Percentiles rank a stretch among this genome's conserved stretches.
Evolutionary conservation across 2,888 invertebrate genomes (phyloP).

Genomic region (Tipula helvola): DNA sequence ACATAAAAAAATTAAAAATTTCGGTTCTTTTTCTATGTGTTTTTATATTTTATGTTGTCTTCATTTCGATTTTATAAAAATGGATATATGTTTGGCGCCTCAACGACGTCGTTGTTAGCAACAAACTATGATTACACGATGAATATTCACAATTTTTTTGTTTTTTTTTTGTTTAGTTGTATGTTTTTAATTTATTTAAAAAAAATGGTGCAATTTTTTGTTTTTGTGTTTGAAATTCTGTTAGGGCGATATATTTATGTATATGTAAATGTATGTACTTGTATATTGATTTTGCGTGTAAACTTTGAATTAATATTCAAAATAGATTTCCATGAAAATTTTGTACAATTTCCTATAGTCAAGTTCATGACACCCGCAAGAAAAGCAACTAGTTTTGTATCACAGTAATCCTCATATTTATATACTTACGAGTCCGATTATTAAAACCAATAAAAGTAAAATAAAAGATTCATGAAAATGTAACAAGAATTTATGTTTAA

Average conservation of each 20-base stretch:
- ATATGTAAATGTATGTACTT: no score
- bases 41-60: not conserved
- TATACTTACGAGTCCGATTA: not conserved
- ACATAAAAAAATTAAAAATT: not conserved
- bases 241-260: not conserved
- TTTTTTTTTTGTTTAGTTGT: not conserved
- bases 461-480: not conserved
- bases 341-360: not conserved
- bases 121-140: not conserved
- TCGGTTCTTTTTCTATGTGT: not conserved
- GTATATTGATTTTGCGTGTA: no score
- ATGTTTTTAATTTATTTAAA: not conserved
- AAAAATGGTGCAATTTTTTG: not conserved
- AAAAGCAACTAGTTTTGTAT: not conserved
- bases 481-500: not conserved
- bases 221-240: not conserved
- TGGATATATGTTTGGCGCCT: not conserved
- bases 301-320: not conserved
- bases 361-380: not conserved
- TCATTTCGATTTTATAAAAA: not conserved
- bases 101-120: not conserved
- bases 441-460: not conserved
- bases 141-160: not conserved
- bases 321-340: not conserved
- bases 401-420: not conserved